phyloP scores from a whole-genome alignment of 37 sponge, comb jelly and placozoan genomes.

The Oscarella lobularis region DNA sequence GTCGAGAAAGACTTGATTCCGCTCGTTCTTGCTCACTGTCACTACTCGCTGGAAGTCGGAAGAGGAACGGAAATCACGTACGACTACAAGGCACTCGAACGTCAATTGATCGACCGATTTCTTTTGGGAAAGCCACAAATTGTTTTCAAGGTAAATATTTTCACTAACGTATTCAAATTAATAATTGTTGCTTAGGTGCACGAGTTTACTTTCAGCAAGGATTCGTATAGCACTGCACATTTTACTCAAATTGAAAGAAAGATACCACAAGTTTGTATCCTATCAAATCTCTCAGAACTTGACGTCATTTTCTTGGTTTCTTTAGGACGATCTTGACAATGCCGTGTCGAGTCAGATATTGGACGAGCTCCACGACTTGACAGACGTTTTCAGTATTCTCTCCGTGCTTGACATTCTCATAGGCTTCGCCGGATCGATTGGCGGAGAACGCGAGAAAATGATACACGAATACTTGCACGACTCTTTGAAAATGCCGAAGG shows the following conservation, averaged over 20 bases:
- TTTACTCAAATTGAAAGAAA: no score
- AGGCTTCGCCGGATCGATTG: neutral
- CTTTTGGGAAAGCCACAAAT: neutral
- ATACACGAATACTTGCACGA: neutral
- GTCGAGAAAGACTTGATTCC: neutral
- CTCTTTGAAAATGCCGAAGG: neutral
- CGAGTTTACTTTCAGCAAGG: no score
- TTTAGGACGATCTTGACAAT: neutral
- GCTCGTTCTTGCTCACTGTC: slow-evolving; percentile 2
- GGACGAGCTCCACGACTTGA: neutral
- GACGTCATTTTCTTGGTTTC: no score
- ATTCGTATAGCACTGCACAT: no score
- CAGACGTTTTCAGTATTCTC: neutral
- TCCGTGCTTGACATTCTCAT: neutral
- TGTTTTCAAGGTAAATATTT: neutral
- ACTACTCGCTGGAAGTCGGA: neutral
- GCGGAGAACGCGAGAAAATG: neutral
- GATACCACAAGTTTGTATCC: no score
- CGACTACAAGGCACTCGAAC: neutral
- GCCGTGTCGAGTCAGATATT: neutral
- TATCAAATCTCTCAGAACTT: no score
- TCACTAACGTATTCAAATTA: no score
- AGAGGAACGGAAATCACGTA: neutral
- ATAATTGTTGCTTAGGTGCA: no score
- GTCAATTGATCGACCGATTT: neutral